Conservation (phyloP, 2,888 invertebrate species). For the Seira sanloemensis region DNA sequence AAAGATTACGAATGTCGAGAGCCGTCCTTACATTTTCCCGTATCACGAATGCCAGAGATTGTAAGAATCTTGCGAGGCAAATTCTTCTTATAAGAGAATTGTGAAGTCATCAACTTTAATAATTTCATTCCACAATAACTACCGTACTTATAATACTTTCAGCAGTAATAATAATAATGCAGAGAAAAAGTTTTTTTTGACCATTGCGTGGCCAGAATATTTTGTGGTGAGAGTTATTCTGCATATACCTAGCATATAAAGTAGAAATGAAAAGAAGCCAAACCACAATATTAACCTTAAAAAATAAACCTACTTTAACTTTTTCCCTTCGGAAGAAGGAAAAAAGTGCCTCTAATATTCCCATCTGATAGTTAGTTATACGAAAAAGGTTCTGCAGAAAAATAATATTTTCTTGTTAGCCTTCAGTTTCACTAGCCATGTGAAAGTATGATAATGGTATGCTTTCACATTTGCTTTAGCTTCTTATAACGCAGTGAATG, state of each 20-base stretch:
- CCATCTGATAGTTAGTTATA: conserved; percentile 35
- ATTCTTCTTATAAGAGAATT: conserved; percentile 18
- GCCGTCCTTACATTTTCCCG: not conserved
- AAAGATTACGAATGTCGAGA: not conserved
- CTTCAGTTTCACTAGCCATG: conserved; percentile 28
- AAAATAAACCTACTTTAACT: conserved; percentile 45
- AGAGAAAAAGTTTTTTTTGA: conserved; percentile 26
- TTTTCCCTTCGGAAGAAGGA: conserved; percentile 33
- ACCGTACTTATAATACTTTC: conserved; percentile 10
- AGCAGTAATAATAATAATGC: conserved; percentile 35
- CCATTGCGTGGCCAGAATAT: too few relatives aligned
- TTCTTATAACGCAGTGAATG: not conserved
- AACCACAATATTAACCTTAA: conserved; percentile 44
- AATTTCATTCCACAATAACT: not conserved
- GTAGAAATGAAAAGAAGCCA: not conserved
- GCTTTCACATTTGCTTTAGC: conserved; percentile 27
- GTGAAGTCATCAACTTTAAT: conserved; percentile 22
- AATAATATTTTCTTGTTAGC: conserved; percentile 1
- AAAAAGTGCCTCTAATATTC: conserved; percentile 42
- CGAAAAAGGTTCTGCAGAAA: conserved; percentile 21
- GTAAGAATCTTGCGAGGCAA: not conserved
- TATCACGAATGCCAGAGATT: not conserved
- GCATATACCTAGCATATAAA: conserved; percentile 54
- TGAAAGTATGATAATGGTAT: conserved; percentile 51
- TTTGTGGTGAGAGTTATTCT: conserved; percentile 31